These are phyloP conservation scores for Caenorhabditis tropicalis DNA, from an alignment of 1,140 invertebrate genomes.

Conservation along the genomic window DNA sequence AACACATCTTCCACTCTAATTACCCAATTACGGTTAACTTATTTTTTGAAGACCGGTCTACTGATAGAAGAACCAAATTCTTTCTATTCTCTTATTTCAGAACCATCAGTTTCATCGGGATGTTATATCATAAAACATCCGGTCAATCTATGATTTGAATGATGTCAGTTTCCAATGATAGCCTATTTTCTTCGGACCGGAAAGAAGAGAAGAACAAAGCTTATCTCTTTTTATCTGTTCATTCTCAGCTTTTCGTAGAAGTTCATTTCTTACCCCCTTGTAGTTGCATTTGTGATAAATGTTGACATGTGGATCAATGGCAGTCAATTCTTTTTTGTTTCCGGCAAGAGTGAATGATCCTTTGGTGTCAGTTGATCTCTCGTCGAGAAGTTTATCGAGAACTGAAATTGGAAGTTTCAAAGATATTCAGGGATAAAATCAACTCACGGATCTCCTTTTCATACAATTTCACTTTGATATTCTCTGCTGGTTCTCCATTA, in stretches of 20 bases:
- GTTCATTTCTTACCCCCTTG: slow-evolving; percentile 4
- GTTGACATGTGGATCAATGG: slow-evolving; percentile 46
- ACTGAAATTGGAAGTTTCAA: neutral
- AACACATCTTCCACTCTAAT: too few relatives aligned
- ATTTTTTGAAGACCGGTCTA: too few relatives aligned
- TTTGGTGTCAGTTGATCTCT: slow-evolving; percentile 13
- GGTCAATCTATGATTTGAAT: neutral
- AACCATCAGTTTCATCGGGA: too few relatives aligned
- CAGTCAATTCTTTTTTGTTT: slow-evolving; percentile 30
- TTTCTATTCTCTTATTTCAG: too few relatives aligned
- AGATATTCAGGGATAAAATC: neutral
- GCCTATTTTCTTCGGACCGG: too few relatives aligned
- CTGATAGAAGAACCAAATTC: too few relatives aligned
- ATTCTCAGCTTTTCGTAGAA: too few relatives aligned
- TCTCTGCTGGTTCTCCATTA: slow-evolving; percentile 29
- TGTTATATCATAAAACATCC: neutral
- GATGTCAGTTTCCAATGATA: too few relatives aligned
- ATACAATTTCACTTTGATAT: slow-evolving; percentile 45
- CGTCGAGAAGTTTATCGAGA: slow-evolving; percentile 44
- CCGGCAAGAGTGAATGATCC: slow-evolving; percentile 38
- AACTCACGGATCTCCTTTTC: slow-evolving; percentile 43
- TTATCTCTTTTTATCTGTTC: too few relatives aligned
- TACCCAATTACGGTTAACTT: too few relatives aligned
- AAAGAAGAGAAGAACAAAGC: too few relatives aligned
- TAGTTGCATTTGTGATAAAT: slow-evolving; percentile 42